These are phyloP conservation scores for Neofelis nebulosa DNA, from an alignment of 2,113 vertebrate genomes.

Conservation along the genomic window DNA sequence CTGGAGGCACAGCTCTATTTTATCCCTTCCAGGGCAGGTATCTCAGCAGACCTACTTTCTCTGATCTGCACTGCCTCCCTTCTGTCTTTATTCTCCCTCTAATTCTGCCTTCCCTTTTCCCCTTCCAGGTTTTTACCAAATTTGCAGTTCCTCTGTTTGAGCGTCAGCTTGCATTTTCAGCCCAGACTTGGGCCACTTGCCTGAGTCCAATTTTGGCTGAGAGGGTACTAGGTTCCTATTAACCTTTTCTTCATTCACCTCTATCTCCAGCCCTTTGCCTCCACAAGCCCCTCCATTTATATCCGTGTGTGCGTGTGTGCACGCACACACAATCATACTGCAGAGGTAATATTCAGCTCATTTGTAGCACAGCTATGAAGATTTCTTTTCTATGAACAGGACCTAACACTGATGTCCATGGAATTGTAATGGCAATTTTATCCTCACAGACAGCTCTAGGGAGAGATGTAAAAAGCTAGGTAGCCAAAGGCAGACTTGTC, in stretches of 20 bases:
- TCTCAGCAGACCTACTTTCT: background rate
- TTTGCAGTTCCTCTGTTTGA: background rate
- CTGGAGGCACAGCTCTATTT: background rate
- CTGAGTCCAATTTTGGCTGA: background rate
- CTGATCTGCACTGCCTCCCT: background rate
- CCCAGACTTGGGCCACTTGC: background rate
- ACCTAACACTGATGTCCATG: background rate
- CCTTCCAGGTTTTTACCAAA: background rate
- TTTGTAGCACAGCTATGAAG: background rate
- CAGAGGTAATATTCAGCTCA: background rate
- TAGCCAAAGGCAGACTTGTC: background rate
- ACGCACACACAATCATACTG: background rate
- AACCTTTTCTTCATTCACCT: background rate
- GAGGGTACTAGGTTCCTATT: background rate
- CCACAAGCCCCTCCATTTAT: background rate
- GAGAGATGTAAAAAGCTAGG: background rate
- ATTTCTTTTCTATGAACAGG: background rate
- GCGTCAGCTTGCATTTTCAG: background rate
- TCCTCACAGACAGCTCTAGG: background rate
- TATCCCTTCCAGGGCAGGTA: background rate
- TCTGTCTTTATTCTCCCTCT: background rate
- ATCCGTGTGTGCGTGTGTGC: accelerated
- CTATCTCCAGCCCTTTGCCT: background rate
- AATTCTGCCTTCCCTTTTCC: background rate
- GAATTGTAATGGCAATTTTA: background rate